A percentile compares a stretch with the other conserved stretches of the same genome.
phyloP scores from a whole-genome alignment of 2,113 vertebrate genomes.

The Bubo blakistoni region DNA sequence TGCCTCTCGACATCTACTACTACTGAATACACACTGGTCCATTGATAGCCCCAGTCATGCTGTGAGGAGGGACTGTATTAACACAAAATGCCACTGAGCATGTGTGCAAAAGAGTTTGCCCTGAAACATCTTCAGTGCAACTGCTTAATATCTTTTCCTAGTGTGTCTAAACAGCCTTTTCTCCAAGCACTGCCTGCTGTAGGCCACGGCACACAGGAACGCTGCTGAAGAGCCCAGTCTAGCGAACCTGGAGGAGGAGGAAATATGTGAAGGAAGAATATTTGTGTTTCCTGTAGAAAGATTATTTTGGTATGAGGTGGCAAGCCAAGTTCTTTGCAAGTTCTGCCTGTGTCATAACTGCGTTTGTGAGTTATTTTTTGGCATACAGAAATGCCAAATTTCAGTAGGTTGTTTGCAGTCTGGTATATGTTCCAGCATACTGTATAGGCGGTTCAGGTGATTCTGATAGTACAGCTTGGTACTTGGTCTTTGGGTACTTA shows the following conservation, averaged over 20 bases:
- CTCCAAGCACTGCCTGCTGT: neutral
- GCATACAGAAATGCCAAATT: neutral
- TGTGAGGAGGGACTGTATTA: neutral
- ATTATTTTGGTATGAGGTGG: neutral
- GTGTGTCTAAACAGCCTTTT: neutral
- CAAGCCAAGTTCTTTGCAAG: neutral
- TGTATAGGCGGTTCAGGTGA: neutral
- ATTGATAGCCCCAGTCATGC: slow-evolving; percentile 12
- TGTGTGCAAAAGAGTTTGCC: neutral
- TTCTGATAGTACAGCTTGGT: neutral
- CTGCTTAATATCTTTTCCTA: neutral
- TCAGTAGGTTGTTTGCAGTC: neutral
- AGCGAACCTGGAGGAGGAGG: neutral
- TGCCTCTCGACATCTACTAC: slow-evolving; percentile 18
- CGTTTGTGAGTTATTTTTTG: neutral
- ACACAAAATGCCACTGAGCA: neutral
- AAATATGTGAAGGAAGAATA: neutral
- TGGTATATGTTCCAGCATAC: neutral
- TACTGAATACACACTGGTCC: slow-evolving; percentile 20
- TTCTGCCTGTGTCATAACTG: neutral
- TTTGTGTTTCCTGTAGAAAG: neutral
- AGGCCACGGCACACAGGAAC: neutral
- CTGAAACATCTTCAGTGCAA: neutral
- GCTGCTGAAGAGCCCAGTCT: neutral
- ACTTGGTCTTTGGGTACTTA: neutral